Conservation (phyloP, 2,113 vertebrate species). For the Scortum barcoo region DNA sequence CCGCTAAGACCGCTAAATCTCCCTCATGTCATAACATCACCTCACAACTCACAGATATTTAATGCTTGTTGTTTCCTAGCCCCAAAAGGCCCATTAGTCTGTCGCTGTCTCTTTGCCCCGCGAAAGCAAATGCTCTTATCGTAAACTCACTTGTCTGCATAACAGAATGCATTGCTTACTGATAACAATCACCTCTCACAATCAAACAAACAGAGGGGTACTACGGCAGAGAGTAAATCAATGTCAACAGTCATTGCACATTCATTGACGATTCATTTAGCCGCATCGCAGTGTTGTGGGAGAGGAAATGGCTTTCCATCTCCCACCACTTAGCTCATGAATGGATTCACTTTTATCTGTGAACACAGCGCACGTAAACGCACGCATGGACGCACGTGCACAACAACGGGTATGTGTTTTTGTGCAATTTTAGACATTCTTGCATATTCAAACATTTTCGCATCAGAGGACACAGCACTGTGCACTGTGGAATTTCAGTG, state of each 20-base stretch:
- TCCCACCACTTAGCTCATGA: conserved; percentile 46
- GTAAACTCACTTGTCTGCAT: conserved; percentile 35
- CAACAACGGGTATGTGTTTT: not conserved
- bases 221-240: conserved; percentile 53
- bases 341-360: conserved; percentile 50
- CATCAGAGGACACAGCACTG: not conserved
- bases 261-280: conserved; percentile 71
- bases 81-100: conserved; percentile 46
- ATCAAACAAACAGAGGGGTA: conserved; percentile 35
- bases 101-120: not conserved
- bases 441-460: not conserved
- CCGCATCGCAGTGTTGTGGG: conserved; percentile 31
- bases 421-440: not conserved
- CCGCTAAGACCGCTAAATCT: conserved; percentile 1
- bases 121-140: conserved; percentile 37
- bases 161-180: conserved; percentile 42
- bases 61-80: conserved; percentile 27
- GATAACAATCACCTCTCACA: conserved; percentile 46
- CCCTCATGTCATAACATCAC: not conserved
- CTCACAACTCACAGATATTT: conserved; percentile 32
- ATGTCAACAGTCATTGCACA: conserved; percentile 65
- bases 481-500: not conserved
- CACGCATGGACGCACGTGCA: not conserved
- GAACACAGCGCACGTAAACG: not conserved
- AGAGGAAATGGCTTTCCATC: conserved; percentile 53